Evolutionary conservation across 2,113 vertebrate species (phyloP).

Genomic region (Heterocephalus glaber): DNA sequence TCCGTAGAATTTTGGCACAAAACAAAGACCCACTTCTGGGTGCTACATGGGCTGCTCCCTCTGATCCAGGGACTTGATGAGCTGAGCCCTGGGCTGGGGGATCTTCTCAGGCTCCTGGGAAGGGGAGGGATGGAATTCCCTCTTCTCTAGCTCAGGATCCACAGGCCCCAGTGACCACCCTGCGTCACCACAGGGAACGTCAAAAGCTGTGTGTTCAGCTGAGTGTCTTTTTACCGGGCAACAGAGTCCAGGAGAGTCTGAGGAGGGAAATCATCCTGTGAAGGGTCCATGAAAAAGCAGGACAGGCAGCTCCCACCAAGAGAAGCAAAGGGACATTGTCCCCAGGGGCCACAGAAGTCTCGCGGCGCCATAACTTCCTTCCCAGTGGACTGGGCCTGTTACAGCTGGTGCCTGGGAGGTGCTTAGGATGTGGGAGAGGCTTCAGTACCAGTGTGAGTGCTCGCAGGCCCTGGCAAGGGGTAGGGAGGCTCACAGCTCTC

Average conservation of each 20-base stretch:
- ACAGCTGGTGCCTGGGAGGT: accelerated
- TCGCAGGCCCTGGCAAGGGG: background rate
- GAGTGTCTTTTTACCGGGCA: background rate
- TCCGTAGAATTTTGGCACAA: background rate
- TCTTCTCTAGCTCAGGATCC: background rate
- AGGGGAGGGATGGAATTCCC: accelerated
- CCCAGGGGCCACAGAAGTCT: accelerated
- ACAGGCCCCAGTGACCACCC: background rate
- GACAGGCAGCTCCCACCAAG: accelerated
- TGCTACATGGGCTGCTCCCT: accelerated
- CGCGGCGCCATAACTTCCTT: accelerated
- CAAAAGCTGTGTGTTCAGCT: background rate
- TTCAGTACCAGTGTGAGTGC: background rate
- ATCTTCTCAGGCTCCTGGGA: background rate
- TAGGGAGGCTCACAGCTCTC: background rate
- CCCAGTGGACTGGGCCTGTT: background rate
- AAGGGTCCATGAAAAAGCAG: background rate
- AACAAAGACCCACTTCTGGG: background rate
- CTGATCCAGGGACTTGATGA: too few relatives aligned
- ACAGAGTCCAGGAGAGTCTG: too few relatives aligned
- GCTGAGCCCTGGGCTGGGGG: too few relatives aligned
- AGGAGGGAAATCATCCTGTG: background rate
- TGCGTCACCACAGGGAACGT: background rate
- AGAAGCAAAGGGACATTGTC: background rate
- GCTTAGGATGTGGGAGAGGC: accelerated